phyloP scores from a whole-genome alignment of 1,140 invertebrate genomes.

The Monomorium pharaonis region DNA sequence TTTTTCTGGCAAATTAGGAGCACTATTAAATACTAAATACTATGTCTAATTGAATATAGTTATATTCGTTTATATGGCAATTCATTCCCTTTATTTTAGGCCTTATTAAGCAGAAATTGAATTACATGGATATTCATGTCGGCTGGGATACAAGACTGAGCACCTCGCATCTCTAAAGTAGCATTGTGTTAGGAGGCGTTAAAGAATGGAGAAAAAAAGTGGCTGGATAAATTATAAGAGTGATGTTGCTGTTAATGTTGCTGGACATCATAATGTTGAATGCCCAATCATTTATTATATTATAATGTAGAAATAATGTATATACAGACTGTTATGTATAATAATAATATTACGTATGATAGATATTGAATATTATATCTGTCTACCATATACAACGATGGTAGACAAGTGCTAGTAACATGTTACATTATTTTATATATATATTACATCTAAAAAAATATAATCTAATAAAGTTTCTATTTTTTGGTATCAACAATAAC shows the following conservation, averaged over 20 bases:
- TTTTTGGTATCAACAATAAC: slow-evolving; percentile 79
- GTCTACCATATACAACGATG: slow-evolving; percentile 65
- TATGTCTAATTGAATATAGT: neutral
- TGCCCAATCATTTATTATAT: slow-evolving; percentile 73
- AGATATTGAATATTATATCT: slow-evolving; percentile 70
- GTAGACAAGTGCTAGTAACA: slow-evolving; percentile 74
- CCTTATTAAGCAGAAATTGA: slow-evolving; percentile 60
- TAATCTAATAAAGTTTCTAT: slow-evolving; percentile 83
- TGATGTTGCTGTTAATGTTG: slow-evolving; percentile 73
- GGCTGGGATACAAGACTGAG: slow-evolving; percentile 79
- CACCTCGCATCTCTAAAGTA: slow-evolving; percentile 72
- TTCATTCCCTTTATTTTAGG: slow-evolving; percentile 28
- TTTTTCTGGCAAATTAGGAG: no score
- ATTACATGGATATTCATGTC: slow-evolving; percentile 42
- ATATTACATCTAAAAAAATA: slow-evolving; percentile 70
- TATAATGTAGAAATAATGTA: slow-evolving; percentile 76
- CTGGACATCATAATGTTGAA: slow-evolving; percentile 67
- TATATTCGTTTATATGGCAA: slow-evolving; percentile 16
- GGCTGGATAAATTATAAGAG: slow-evolving; percentile 58
- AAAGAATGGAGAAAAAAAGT: slow-evolving; percentile 43
- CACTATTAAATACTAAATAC: neutral
- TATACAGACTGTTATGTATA: slow-evolving; percentile 77
- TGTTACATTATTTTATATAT: slow-evolving; percentile 77
- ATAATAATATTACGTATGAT: slow-evolving; percentile 69
- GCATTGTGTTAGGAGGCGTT: slow-evolving; percentile 46